Conservation (phyloP, 2,888 invertebrate species). For the Baronia brevicornis region DNA sequence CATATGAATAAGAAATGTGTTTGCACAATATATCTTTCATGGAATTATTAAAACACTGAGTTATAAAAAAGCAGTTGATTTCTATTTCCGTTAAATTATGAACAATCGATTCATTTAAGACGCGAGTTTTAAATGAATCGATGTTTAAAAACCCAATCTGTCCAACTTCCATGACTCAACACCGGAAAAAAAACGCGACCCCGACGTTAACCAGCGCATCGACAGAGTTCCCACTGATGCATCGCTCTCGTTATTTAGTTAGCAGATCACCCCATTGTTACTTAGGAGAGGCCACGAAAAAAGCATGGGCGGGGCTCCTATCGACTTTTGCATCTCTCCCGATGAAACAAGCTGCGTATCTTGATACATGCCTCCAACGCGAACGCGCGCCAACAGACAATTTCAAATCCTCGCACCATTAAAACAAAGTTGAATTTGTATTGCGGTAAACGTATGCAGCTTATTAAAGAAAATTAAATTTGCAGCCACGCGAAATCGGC, state of each 20-base stretch:
- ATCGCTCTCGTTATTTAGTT: conserved; percentile 70
- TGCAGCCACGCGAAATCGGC: conserved; percentile 64
- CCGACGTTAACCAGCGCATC: conserved; percentile 39
- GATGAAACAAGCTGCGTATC: conserved; percentile 67
- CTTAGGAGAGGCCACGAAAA: conserved; percentile 69
- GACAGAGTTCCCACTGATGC: conserved; percentile 47
- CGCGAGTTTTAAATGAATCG: no score
- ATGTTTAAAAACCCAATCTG: conserved; percentile 19
- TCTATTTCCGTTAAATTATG: no score
- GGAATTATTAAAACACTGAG: no score
- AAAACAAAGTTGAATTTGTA: conserved; percentile 30
- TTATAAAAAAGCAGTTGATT: no score
- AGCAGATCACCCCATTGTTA: conserved; percentile 73
- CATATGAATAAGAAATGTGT: no score
- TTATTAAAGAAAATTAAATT: conserved; percentile 75
- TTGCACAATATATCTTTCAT: no score
- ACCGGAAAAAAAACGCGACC: conserved; percentile 27
- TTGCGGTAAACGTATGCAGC: conserved; percentile 29
- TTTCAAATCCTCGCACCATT: conserved; percentile 21
- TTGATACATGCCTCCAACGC: conserved; percentile 67
- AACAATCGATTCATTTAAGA: no score
- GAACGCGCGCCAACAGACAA: conserved; percentile 23
- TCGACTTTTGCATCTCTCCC: conserved; percentile 54
- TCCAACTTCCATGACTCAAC: conserved; percentile 18
- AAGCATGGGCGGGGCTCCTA: conserved; percentile 69